Percentiles rank a stretch among this genome's conserved stretches.
phyloP scores from a whole-genome alignment of 1,140 invertebrate genomes.

The Apocrypta bakeri region DNA sequence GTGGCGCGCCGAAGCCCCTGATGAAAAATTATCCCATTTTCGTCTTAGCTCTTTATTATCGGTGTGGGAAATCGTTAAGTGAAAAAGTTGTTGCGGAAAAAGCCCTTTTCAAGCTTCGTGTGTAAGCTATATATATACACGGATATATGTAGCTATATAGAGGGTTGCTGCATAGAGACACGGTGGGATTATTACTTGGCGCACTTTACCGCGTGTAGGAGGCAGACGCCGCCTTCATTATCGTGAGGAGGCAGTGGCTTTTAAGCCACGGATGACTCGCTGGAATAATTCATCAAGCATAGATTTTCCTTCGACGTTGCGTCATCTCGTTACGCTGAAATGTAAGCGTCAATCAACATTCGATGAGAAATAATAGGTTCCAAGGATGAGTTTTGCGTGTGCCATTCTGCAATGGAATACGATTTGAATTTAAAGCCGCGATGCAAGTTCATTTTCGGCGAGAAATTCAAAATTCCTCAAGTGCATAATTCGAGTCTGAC shows the following conservation, averaged over 20 bases:
- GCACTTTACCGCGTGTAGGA: slow-evolving; percentile 22
- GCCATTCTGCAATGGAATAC: too few species aligned
- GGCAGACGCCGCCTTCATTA: not conserved
- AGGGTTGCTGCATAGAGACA: not conserved
- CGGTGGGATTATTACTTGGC: slow-evolving; percentile 28
- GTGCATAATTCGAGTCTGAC: too few species aligned
- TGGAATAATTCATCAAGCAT: slow-evolving; percentile 19
- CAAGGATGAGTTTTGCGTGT: not conserved
- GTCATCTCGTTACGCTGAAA: not conserved
- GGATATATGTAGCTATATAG: too few species aligned
- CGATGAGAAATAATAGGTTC: not conserved
- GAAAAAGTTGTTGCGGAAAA: slow-evolving; percentile 22
- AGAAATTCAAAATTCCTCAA: not conserved
- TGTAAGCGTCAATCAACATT: not conserved
- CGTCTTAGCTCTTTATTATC: slow-evolving; percentile 2
- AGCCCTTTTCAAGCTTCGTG: not conserved
- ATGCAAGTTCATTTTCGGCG: too few species aligned
- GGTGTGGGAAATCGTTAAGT: slow-evolving; percentile 18
- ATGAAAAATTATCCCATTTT: too few species aligned
- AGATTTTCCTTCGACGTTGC: slow-evolving; percentile 28
- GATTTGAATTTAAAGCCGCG: too few species aligned
- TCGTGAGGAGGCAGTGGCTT: not conserved
- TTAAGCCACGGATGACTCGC: slow-evolving; percentile 16
- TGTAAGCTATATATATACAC: too few species aligned
- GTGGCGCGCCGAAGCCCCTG: too few species aligned